Evolutionary conservation across 1,140 invertebrate genomes (phyloP), one percentile per base, ranked within the genome.

Genomic region (Ceratina australensis): DNA sequence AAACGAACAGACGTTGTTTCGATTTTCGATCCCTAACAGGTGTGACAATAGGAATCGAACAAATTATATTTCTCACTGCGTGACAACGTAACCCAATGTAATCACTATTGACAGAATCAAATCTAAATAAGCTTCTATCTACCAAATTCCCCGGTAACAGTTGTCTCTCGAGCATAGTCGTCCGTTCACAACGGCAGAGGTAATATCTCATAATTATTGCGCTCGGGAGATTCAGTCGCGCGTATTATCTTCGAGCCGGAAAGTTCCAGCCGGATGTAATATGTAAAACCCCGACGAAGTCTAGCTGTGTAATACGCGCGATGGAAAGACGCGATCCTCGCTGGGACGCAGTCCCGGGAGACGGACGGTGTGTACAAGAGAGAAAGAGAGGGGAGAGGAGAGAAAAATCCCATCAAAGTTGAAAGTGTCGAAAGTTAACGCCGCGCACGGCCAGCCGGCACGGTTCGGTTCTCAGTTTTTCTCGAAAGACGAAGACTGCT

Each of bases 361-460:
- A 67, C 20, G 20, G 61, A 67, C 20, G 20, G 47, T 42, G 33
- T 42, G 33, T 47, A 13, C 15, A 66, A 69, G 56, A 20, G n/a
- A n/a, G n/a, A n/a, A n/a, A n/a, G n/a, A n/a, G n/a, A n/a, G n/a
- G n/a, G n/a, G n/a, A 56, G 15, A 66, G 52, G 69, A 71, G 78
- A 71, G 78, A 10, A 42, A 42, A 86, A 87, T 86, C 86, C 86
- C 86, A 87, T 87, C 86, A 87, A 87, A 87, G 76, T 87, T 87
- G 81, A 81, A 82, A 85, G 77, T 83, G 86, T 75, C 81, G 71
- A 87, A 87, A 87, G 86, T 87, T 87, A 84, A 87, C 84, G 75
- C 72, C 57, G 28, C 10, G 28, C 10, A 18, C 54, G 52, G 5
- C 49, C 22, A 54, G 67, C 50, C 67, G 60, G 56, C 68, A 75